phyloP scores from a whole-genome alignment of 2,113 vertebrate species.

The Aix galericulata region DNA sequence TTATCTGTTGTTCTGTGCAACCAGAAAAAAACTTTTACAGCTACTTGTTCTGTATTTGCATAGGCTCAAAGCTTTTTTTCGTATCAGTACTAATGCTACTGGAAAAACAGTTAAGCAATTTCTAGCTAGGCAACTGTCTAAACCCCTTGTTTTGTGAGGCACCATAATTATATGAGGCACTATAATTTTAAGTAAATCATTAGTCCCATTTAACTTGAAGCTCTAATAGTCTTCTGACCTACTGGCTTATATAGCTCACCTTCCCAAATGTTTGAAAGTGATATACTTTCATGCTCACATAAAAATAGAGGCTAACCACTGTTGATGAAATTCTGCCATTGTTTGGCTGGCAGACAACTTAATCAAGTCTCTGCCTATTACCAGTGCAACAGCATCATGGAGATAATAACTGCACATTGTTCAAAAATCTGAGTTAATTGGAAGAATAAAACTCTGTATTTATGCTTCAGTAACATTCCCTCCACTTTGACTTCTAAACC shows the following conservation, averaged over 20 bases:
- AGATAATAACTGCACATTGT: not conserved
- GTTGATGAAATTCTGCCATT: not conserved
- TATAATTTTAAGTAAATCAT: not conserved
- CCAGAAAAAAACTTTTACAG: not conserved
- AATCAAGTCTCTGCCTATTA: not conserved
- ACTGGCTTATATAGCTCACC: not conserved
- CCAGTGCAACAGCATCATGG: not conserved
- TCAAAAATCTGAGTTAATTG: not conserved
- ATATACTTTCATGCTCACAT: not conserved
- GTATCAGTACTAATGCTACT: not conserved
- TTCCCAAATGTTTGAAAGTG: not conserved
- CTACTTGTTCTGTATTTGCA: not conserved
- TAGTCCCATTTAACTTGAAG: not conserved
- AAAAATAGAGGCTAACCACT: not conserved
- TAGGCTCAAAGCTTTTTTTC: not conserved
- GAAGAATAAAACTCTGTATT: not conserved
- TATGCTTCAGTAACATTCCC: not conserved
- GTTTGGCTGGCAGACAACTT: rapidly evolving
- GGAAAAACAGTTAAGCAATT: not conserved
- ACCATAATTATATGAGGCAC: not conserved
- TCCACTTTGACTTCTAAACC: not conserved
- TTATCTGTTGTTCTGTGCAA: not conserved
- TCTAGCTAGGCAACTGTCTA: not conserved
- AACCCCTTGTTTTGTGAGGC: not conserved
- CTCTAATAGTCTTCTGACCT: not conserved